A percentile compares a stretch with the other conserved stretches of the same genome.
Evolutionary conservation across 2,113 vertebrate genomes (phyloP).

Genomic region (Taxidea taxus): DNA sequence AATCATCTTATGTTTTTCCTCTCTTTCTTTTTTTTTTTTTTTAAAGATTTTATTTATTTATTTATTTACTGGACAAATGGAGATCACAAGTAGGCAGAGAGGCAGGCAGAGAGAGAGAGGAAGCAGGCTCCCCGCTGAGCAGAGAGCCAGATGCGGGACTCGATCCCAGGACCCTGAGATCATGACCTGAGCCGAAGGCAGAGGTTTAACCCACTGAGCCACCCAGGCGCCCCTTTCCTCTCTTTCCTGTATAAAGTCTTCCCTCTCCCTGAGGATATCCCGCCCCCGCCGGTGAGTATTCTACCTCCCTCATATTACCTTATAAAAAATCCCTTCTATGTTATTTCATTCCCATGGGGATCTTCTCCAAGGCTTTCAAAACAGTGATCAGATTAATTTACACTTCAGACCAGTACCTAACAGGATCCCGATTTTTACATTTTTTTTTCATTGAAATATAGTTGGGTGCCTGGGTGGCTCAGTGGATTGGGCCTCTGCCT

Average conservation of each 20-base stretch:
- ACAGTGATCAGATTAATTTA: neutral
- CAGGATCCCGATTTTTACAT: neutral
- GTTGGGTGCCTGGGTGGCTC: neutral
- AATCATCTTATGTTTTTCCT: neutral
- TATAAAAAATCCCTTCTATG: slow-evolving; percentile 16
- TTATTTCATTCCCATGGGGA: neutral
- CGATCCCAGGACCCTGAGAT: too few relatives aligned
- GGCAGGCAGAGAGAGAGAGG: too few relatives aligned
- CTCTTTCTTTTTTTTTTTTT: too few relatives aligned
- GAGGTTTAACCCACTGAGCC: too few relatives aligned
- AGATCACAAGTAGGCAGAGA: too few relatives aligned
- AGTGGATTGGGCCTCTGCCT: too few relatives aligned
- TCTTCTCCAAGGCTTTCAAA: neutral
- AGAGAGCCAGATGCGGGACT: too few relatives aligned
- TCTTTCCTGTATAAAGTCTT: neutral
- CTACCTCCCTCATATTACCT: neutral
- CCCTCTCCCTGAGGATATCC: neutral
- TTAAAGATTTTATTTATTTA: too few relatives aligned
- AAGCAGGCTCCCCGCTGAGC: too few relatives aligned
- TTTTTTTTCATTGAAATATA: neutral
- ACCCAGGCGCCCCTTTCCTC: too few relatives aligned
- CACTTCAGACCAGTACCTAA: neutral
- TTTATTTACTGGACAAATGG: too few relatives aligned
- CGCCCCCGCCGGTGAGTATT: neutral
- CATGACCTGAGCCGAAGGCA: too few relatives aligned